Base-by-base conservation (phyloP, 2,113 vertebrate genomes). In the Rafetus swinhoei region DNA sequence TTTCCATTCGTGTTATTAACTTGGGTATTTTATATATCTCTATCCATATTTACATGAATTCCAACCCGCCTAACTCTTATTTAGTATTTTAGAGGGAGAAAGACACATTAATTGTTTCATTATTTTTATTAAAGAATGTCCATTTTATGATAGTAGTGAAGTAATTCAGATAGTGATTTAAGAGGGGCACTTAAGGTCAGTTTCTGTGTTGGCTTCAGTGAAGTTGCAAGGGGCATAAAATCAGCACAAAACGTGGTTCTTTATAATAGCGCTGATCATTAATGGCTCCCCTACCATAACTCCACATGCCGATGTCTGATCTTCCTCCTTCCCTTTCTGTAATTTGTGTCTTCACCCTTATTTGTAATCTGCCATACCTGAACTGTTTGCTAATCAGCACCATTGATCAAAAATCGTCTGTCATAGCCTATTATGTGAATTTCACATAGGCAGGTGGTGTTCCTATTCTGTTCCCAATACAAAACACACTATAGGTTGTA, bases 381-480 rank as follows among this genome's bases (percentile, higher is more conserved):
- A 95, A 80, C 69, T 92, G 76, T 93, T 94, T 96, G 87, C 97
- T 97, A 97, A 97, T 97, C 96, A 97, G 94, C 92, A 93, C 53
- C 74, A 94, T 89, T 94, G 93, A 95, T 95, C 81, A 95, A 93
- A 96, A 94, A 72, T 72, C 74, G 82, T 90, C 56, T 90, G 90
- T 96, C 95, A 91, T 95, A 90, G 32, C 85, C 29, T 93, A 95
- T 95, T 97, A 96, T 94, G 96, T 95, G 92, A 96, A 95, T 88
- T 81, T 87, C 88, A 90, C 16, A 74, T 52, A 95, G 93, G 80
- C 55, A 88, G 90, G 69, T 85, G 80, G 0, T 93, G 79, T 82
- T 79, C 76, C 88, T 86, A 95, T 86, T 89, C 84, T 92, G 79
- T 62, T 96, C 88, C 92, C 91, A 88, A 95, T 18, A 79, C 24